phyloP scores from a whole-genome alignment of 2,888 invertebrate genomes.

The Diloba caeruleocephala region DNA sequence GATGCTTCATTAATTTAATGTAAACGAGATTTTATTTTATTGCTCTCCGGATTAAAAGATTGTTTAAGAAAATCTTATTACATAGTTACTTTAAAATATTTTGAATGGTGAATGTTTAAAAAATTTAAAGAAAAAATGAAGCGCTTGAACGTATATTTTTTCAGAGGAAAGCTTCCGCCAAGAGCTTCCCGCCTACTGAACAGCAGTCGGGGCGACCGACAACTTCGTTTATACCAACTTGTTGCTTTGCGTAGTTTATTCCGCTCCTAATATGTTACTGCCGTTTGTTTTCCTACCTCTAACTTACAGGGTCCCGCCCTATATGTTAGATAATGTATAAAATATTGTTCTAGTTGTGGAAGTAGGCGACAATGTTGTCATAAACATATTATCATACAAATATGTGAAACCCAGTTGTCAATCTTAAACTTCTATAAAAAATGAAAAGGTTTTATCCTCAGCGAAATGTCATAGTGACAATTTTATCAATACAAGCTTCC shows the following conservation, averaged over 20 bases:
- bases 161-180: slow-evolving; percentile 58
- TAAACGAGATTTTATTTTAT: no score
- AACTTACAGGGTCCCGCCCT: no score
- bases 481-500: neutral
- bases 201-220: slow-evolving; percentile 32
- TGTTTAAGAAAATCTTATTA: no score
- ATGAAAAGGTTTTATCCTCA: slow-evolving; percentile 1
- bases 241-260: slow-evolving; percentile 54
- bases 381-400: no score
- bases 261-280: slow-evolving; percentile 6
- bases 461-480: slow-evolving; percentile 10
- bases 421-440: neutral
- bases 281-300: neutral
- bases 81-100: neutral
- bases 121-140: slow-evolving; percentile 1
- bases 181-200: slow-evolving; percentile 72
- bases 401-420: slow-evolving; percentile 2
- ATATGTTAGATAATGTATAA: no score
- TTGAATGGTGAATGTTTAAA: no score
- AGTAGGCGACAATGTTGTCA: no score
- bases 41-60: no score
- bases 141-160: slow-evolving; percentile 28
- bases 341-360: no score
- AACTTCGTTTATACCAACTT: slow-evolving; percentile 51
- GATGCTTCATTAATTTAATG: no score